Percentiles rank a stretch among this genome's conserved stretches.
phyloP scores from a whole-genome alignment of 1,140 invertebrate genomes.

The Hormaphis cornu region DNA sequence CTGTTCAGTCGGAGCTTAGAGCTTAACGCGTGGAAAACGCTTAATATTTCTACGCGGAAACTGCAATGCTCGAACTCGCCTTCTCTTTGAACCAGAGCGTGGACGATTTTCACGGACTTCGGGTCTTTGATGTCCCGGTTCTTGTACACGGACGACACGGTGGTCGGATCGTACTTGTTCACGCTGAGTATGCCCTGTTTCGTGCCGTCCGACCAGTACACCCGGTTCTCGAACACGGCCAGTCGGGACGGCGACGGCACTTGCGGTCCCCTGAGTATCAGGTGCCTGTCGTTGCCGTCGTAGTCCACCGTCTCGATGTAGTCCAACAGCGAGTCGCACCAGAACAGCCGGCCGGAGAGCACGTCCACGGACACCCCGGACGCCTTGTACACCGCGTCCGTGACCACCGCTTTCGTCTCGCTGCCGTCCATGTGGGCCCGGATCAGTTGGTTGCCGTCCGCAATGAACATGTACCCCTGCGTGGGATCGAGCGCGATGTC shows the following conservation, averaged over 20 bases:
- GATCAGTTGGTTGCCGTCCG: conserved; percentile 80
- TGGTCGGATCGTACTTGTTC: conserved; percentile 73
- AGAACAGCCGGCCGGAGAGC: conserved; percentile 80
- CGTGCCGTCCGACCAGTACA: conserved; percentile 93
- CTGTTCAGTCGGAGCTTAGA: too few species aligned
- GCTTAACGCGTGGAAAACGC: too few species aligned
- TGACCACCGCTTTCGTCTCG: conserved; percentile 67
- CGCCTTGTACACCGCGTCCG: conserved; percentile 81
- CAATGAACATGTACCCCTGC: conserved; percentile 84
- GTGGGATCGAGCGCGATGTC: conserved; percentile 88
- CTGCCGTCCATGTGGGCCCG: conserved; percentile 88
- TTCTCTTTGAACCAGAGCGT: conserved; percentile 63
- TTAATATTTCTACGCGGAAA: too few species aligned
- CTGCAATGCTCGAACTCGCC: conserved; percentile 33
- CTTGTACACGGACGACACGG: conserved; percentile 69
- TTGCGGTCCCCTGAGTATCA: conserved; percentile 65
- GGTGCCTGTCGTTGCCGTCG: conserved; percentile 67
- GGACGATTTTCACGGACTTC: conserved; percentile 71
- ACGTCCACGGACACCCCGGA: conserved; percentile 78
- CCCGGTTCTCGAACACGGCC: conserved; percentile 77
- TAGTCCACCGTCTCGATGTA: conserved; percentile 98
- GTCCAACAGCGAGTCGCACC: conserved; percentile 91
- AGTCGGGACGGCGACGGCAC: conserved; percentile 79
- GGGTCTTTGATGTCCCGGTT: conserved; percentile 70
- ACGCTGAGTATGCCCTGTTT: conserved; percentile 88